Evolutionary conservation across 2,888 invertebrate genomes (phyloP).

Genomic region (Brenthis daphne): DNA sequence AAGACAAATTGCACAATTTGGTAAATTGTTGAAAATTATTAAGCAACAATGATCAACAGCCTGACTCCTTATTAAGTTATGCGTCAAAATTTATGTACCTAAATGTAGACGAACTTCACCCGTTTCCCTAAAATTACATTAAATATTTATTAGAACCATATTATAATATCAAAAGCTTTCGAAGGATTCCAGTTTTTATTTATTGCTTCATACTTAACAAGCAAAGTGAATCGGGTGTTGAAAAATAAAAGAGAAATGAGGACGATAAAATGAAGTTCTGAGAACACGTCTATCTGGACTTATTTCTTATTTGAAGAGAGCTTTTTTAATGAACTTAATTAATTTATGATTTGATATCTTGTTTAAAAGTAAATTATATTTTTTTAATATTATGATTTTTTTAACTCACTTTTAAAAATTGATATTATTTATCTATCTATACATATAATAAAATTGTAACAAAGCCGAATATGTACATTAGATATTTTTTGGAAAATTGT

Average conservation of each 20-base stretch:
- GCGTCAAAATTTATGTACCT: slow-evolving; percentile 36
- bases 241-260: no score
- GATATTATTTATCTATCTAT: no score
- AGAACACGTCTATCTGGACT: neutral
- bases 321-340: no score
- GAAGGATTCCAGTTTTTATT: slow-evolving; percentile 2
- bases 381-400: no score
- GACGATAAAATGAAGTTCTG: no score
- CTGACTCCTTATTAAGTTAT: slow-evolving; percentile 23
- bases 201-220: neutral
- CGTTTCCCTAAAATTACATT: slow-evolving; percentile 41
- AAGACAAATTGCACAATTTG: slow-evolving; percentile 7
- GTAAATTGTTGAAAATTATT: slow-evolving; percentile 22
- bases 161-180: slow-evolving; percentile 20
- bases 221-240: no score
- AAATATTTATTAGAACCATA: slow-evolving; percentile 40
- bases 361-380: no score
- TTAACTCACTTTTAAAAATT: no score
- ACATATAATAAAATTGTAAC: no score
- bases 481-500: no score
- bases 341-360: no score
- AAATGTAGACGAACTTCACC: slow-evolving; percentile 34
- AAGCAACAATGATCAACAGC: slow-evolving; percentile 26
- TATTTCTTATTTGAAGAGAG: neutral
- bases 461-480: no score